Evolutionary conservation across 30 jellyfish, hydroid and myxozoan species (phyloP), one percentile per base, ranked within the genome.

Genomic region (Hydractinia symbiolongicarpus): DNA sequence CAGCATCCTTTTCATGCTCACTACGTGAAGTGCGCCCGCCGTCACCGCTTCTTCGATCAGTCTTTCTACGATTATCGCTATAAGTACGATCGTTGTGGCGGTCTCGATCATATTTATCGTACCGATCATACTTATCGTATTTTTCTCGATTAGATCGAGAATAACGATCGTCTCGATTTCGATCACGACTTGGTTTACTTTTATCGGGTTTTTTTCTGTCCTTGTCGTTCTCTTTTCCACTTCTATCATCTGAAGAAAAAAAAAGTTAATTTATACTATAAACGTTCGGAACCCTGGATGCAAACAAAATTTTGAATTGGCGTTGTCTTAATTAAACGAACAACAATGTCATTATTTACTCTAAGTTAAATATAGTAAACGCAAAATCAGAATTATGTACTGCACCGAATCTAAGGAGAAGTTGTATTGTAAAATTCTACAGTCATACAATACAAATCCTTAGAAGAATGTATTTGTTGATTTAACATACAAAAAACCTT

Each of bases 81-180:
- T 79, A 44, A 61, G 14, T 8, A 7, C 54, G 73, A 79, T 67
- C 64, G 15, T 76, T 78, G 44, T 54, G 1, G 16, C 54, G 53
- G 13, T 19, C 55, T 50, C 84, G 82, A 76, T 13, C 54, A 9
- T 76, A 51, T 16, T 84, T 54, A 9, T 79, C 80, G 54, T 64
- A 50, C 9, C 82, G 20, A 61, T 79, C 83, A 49, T 77, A 77
- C 44, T 77, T 77, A 49, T 77, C 85, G 85, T 77, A 77, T 5
- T 78, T 77, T 50, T 30, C 66, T 14, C 74, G 74, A 4, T 64
- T 44, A 13, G 74, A 64, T n/a, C 74, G 74, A 7, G 77, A 56
- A 9, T 58, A 64, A 17, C 61, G 20, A 55, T 77, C 53, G 16
- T 61, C 83, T 50, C 87, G 87, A 50, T 30, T 66, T 7, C 73